These are phyloP conservation scores for Deroplatys truncata DNA, from an alignment of 2,888 invertebrate genomes.

Conservation along the genomic window DNA sequence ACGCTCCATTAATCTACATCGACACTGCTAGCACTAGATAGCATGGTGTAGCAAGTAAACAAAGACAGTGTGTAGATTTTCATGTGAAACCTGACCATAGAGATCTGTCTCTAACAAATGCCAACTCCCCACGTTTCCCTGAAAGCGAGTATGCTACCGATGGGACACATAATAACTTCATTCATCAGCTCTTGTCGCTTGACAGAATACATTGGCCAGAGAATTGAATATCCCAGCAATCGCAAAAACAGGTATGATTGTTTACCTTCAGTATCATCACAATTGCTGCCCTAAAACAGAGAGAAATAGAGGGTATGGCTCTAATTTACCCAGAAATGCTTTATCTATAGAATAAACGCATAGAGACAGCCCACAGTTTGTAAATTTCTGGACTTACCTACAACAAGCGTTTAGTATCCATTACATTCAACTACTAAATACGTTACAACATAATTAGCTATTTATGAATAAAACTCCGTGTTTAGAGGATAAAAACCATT, in stretches of 20 bases:
- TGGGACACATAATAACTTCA: not conserved
- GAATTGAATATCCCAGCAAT: not conserved
- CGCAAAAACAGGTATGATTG: not conserved
- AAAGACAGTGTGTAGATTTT: not conserved
- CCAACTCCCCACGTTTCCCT: not conserved
- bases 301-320: not conserved
- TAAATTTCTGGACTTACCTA: too few species aligned
- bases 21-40: too few species aligned
- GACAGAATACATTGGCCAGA: not conserved
- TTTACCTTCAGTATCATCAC: not conserved
- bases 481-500: too few species aligned
- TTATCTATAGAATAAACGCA: not conserved
- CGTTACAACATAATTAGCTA: too few species aligned
- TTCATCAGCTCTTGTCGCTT: not conserved
- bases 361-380: not conserved
- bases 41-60: too few species aligned
- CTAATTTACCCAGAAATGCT: not conserved
- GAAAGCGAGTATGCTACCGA: not conserved
- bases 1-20: too few species aligned
- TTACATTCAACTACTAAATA: too few species aligned
- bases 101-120: not conserved
- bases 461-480: too few species aligned
- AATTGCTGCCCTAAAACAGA: not conserved
- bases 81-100: too few species aligned
- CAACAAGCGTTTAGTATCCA: too few species aligned